A percentile compares a stretch with the other conserved stretches of the same genome.
Evolutionary conservation across 2,113 vertebrate genomes (phyloP).

Genomic region (Saccopteryx bilineata): DNA sequence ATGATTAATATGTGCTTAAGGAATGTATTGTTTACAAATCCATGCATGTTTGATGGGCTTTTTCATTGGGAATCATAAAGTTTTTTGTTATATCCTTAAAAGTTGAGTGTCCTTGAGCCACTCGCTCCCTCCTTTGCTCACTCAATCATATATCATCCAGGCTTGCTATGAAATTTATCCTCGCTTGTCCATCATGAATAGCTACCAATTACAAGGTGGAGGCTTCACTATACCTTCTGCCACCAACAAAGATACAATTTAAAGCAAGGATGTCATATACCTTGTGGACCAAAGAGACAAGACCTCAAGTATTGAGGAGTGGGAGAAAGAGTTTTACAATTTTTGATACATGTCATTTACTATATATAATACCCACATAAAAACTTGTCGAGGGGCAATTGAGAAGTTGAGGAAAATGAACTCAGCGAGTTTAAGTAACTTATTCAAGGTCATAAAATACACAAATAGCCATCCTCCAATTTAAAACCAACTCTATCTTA

Average conservation of each 20-base stretch:
- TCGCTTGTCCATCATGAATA: background rate
- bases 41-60: background rate
- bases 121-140: background rate
- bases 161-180: background rate
- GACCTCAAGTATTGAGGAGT: background rate
- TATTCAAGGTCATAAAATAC: background rate
- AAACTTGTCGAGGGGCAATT: background rate
- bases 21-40: constrained; percentile 12
- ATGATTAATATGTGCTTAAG: constrained; percentile 36
- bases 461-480: background rate
- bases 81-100: background rate
- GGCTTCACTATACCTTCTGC: background rate
- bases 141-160: background rate
- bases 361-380: background rate
- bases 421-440: background rate
- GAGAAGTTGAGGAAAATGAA: constrained; percentile 16
- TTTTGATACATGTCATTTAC: background rate
- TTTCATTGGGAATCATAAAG: background rate
- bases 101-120: background rate
- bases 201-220: background rate
- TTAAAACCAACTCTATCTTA: constrained; percentile 37
- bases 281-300: background rate
- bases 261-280: background rate
- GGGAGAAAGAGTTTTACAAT: background rate
- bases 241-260: background rate